Percentiles rank a stretch among this genome's conserved stretches.
Evolutionary conservation across 2,797 vertebrate species (phyloP).

Genomic region (Trachops cirrhosus): DNA sequence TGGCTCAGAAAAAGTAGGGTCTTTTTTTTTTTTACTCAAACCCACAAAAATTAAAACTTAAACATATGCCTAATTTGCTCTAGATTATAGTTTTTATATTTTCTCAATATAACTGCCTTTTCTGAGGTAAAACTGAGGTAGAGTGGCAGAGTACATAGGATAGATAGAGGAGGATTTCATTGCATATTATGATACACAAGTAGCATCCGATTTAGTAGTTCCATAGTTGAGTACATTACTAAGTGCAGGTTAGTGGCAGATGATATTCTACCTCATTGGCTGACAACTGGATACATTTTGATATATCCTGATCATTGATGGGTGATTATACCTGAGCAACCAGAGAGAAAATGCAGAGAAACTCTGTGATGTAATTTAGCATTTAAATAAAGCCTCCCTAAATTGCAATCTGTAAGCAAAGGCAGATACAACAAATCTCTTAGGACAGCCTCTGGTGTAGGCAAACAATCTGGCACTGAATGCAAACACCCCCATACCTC

Average conservation of each 20-base stretch:
- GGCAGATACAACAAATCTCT: constrained; percentile 48
- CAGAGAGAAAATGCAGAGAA: not conserved
- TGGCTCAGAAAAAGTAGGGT: not conserved
- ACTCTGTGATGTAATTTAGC: not conserved
- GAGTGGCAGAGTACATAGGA: not conserved
- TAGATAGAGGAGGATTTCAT: not conserved
- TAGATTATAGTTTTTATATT: not conserved
- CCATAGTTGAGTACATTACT: not conserved
- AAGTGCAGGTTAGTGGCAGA: not conserved
- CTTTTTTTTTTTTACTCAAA: not conserved
- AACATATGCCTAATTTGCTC: not conserved
- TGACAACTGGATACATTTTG: not conserved
- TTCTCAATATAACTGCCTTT: not conserved
- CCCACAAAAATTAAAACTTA: not conserved
- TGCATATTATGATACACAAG: not conserved
- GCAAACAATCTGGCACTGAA: constrained; percentile 57
- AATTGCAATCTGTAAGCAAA: constrained; percentile 63
- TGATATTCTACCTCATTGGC: constrained; percentile 3
- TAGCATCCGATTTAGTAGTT: not conserved
- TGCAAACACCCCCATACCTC: constrained; percentile 51
- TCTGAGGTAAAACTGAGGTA: not conserved
- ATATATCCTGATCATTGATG: not conserved
- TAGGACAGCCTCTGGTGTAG: constrained; percentile 50
- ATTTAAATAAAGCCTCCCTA: constrained; percentile 42
- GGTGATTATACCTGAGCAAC: not conserved